Base-by-base conservation (phyloP, 35 echinoderm and acorn worm genomes). In the Lytechinus variegatus region DNA sequence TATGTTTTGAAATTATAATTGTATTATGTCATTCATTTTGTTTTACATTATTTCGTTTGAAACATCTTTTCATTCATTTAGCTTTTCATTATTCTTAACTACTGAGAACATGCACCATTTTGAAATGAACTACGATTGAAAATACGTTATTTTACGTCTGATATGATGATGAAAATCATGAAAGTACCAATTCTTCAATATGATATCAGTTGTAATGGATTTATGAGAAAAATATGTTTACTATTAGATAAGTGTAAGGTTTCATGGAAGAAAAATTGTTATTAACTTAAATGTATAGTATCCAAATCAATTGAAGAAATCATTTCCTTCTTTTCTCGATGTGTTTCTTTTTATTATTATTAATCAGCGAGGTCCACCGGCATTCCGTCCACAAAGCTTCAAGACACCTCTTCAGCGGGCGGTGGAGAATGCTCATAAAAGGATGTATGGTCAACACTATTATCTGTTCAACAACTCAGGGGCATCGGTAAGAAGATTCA, bases 321-420 rank as follows among this genome's bases (percentile, higher is more conserved):
- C 33, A 0, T 44, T 44, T 44, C 33, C 33, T 44, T 44, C 33
- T 44, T 44, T 44, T 2, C 33, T 2, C 33, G 33, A 44, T 44
- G 19, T 14, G 7, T 24, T n/a, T n/a, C 71, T 52, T 52, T 9
- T 21, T 14, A 1, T 21, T 79, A 24, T 91, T 52, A 87, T 54
- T 27, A 86, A 94, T 86, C 91, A 96, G 54, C 94, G 97, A 94
- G 97, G 97, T 53, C 96, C 97, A 94, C 96, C 97, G 54, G 96
- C 91, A 13, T 98, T 98, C 52, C 94, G 97, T 33, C 97, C 96
- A 27, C 95, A 95, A 13, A 86, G 89, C 19, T 92, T 95, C 28
- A 98, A 98, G 91, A 98, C 97, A 9, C 96, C 97, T 52, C 95
- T 98, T n/a, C 97, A 98, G 33, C 90, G 97, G 54, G 97, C 97